A percentile compares a stretch with the other conserved stretches of the same genome.
Conservation (phyloP, 2,797 vertebrate genomes). For the Setipinna tenuifilis region DNA sequence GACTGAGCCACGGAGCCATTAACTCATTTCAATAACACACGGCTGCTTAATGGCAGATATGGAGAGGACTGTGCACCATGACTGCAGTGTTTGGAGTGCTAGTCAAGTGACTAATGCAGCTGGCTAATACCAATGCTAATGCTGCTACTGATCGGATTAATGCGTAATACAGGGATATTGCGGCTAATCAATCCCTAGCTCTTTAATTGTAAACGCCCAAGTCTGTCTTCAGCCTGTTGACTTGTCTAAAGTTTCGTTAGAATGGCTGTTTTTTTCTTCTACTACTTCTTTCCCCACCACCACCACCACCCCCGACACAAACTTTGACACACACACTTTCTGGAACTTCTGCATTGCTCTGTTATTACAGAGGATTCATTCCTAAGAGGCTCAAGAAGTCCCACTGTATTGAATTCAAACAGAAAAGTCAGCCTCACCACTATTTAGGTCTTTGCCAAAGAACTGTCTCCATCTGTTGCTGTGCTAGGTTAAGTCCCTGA, state of each 20-base stretch:
- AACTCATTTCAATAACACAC: neutral
- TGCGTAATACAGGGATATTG: neutral
- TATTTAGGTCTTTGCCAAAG: too few species aligned
- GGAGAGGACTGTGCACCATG: neutral
- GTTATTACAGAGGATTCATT: too few species aligned
- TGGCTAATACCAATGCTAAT: neutral
- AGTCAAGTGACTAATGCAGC: neutral
- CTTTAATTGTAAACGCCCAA: neutral
- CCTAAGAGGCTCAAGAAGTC: too few species aligned
- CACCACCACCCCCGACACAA: too few species aligned
- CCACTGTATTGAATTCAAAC: too few species aligned
- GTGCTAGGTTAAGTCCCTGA: too few species aligned
- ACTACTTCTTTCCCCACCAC: too few species aligned
- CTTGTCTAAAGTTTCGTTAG: neutral
- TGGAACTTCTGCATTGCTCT: too few species aligned
- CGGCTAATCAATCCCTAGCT: neutral
- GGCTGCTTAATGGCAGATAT: neutral
- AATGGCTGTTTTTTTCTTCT: neutral
- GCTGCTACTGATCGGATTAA: conserved; percentile 3
- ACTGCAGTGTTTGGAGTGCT: neutral
- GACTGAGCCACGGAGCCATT: neutral
- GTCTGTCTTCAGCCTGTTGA: neutral
- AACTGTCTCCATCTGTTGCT: too few species aligned
- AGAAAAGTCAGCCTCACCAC: too few species aligned
- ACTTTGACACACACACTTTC: too few species aligned